phyloP scores from a whole-genome alignment of 2,113 vertebrate species.

The Anhinga rufa region DNA sequence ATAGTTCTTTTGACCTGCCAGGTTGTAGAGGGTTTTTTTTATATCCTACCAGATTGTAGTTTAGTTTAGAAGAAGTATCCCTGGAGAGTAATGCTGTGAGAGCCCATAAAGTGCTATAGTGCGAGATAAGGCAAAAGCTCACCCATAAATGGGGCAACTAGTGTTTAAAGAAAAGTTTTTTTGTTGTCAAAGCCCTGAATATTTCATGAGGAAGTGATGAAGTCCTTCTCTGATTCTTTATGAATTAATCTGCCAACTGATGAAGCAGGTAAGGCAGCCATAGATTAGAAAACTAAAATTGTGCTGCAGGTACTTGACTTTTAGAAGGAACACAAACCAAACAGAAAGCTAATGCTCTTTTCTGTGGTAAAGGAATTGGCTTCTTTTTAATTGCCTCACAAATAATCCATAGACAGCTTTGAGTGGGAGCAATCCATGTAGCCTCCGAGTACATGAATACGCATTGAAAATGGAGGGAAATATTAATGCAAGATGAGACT shows the following conservation, averaged over 20 bases:
- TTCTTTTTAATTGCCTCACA: slow-evolving; percentile 47
- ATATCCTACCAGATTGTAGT: slow-evolving; percentile 23
- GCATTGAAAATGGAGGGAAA: not conserved
- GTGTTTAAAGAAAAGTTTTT: not conserved
- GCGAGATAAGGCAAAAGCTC: not conserved
- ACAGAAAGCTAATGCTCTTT: slow-evolving; percentile 7
- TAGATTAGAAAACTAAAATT: not conserved
- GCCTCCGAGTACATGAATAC: not conserved
- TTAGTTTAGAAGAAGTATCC: slow-evolving; percentile 27
- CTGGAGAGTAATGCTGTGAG: slow-evolving; percentile 2
- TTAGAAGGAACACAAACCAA: slow-evolving; percentile 9
- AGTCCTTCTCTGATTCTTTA: not conserved
- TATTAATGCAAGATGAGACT: not conserved
- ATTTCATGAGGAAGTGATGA: slow-evolving; percentile 16
- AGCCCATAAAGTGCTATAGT: not conserved
- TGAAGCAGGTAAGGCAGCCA: slow-evolving; percentile 31
- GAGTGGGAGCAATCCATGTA: slow-evolving; percentile 4
- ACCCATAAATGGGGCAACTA: not conserved
- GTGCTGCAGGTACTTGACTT: not conserved
- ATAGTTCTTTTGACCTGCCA: slow-evolving; percentile 47
- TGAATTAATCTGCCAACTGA: slow-evolving; percentile 25
- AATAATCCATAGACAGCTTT: slow-evolving; percentile 38
- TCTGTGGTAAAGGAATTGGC: not conserved
- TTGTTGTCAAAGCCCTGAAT: not conserved
- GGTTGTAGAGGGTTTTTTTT: slow-evolving; percentile 16